phyloP scores from a whole-genome alignment of 2,888 invertebrate genomes.

The Drosophila anomalipes region DNA sequence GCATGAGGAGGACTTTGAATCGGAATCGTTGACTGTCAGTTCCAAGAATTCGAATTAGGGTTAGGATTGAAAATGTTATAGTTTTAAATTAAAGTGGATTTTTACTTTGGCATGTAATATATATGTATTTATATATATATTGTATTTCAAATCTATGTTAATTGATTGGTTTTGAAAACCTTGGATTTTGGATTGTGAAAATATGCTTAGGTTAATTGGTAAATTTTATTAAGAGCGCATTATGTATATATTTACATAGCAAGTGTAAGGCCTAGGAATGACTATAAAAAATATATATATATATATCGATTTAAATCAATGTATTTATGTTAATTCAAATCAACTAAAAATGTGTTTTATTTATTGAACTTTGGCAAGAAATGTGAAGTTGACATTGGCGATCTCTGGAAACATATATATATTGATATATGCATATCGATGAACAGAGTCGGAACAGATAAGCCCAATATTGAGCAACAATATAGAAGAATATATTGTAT shows the following conservation, averaged over 20 bases:
- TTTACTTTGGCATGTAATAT: conserved; percentile 31
- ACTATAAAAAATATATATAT: conserved; percentile 18
- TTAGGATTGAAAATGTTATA: conserved; percentile 2
- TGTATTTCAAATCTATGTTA: not conserved
- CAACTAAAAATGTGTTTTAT: conserved; percentile 14
- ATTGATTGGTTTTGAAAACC: not conserved
- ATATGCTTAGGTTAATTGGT: not conserved
- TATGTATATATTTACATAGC: conserved; percentile 16
- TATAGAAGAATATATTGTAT: not conserved
- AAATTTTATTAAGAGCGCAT: not conserved
- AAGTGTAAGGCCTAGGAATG: conserved; percentile 6
- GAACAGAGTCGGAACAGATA: not conserved
- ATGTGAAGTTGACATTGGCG: not conserved
- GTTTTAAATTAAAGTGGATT: conserved; percentile 13
- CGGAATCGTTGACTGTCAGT: conserved; percentile 9
- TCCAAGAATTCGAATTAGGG: conserved; percentile 3
- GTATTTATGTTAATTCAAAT: conserved; percentile 13
- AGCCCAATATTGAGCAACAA: not conserved
- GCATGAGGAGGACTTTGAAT: not conserved
- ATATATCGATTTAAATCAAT: conserved; percentile 14
- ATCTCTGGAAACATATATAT: not conserved
- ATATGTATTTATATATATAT: not conserved
- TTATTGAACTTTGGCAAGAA: not conserved
- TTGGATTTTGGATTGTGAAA: conserved; percentile 1
- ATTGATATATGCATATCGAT: not conserved